These are phyloP conservation scores for Urosaurus nigricauda DNA, from an alignment of 2,797 vertebrate species.

Conservation along the genomic window DNA sequence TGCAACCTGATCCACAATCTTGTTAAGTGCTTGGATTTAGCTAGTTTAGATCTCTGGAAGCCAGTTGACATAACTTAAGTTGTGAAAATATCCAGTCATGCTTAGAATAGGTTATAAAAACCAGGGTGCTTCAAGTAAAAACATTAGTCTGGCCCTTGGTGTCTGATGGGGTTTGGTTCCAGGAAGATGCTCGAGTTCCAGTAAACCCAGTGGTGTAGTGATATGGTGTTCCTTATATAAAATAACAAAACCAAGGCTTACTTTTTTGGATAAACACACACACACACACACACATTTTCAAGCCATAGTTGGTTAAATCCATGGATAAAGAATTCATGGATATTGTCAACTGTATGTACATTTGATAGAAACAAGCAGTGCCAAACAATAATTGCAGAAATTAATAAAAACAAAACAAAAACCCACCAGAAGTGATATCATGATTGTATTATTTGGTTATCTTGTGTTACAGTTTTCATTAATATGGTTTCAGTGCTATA, in stretches of 20 bases:
- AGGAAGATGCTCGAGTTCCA: no score
- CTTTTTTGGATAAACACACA: no score
- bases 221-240: no score
- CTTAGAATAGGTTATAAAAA: slow-evolving; percentile 49
- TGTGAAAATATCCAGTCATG: neutral
- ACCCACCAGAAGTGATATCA: no score
- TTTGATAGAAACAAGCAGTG: slow-evolving; percentile 59
- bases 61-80: neutral
- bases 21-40: neutral
- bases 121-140: slow-evolving; percentile 64
- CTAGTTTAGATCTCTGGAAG: neutral
- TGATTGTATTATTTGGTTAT: slow-evolving; percentile 24
- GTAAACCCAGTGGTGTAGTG: no score
- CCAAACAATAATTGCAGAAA: slow-evolving; percentile 35
- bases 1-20: neutral
- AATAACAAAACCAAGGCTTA: no score
- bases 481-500: neutral
- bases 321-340: no score
- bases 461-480: neutral
- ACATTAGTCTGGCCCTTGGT: slow-evolving; percentile 66
- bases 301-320: no score
- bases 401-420: no score
- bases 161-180: no score
- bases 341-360: slow-evolving; percentile 47
- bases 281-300: no score